phyloP scores from a whole-genome alignment of 2,797 vertebrate genomes.

The Pelobates cultripes region DNA sequence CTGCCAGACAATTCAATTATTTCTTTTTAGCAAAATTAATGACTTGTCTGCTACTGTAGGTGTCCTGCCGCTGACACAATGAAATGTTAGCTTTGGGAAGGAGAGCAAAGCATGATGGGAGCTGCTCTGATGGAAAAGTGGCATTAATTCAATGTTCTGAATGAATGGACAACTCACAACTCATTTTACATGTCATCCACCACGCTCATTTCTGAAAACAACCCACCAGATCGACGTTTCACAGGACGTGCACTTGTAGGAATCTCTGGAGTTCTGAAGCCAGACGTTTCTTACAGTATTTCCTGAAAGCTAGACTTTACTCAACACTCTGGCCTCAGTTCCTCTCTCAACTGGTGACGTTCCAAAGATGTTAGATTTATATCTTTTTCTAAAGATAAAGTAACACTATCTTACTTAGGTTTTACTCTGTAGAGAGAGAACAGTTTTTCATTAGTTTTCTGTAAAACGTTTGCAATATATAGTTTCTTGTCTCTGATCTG shows the following conservation, averaged over 20 bases:
- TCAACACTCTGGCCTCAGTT: constrained; percentile 46
- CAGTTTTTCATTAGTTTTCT: constrained; percentile 57
- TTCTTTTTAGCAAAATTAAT: constrained; percentile 31
- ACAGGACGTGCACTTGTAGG: constrained; percentile 8
- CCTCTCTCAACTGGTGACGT: constrained; percentile 27
- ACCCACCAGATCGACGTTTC: constrained; percentile 22
- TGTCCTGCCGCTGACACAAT: constrained; percentile 17
- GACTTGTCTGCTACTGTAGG: constrained; percentile 43
- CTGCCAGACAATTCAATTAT: constrained; percentile 20
- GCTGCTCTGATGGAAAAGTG: neutral
- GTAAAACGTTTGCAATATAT: constrained; percentile 33
- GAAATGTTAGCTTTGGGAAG: constrained; percentile 14
- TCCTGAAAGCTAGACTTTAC: constrained; percentile 60
- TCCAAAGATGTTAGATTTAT: constrained; percentile 60
- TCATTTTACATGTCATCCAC: neutral
- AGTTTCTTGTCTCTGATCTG: constrained; percentile 2
- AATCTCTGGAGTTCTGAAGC: constrained; percentile 44
- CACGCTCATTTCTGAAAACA: neutral
- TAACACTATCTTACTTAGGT: constrained; percentile 45
- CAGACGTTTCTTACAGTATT: constrained; percentile 58
- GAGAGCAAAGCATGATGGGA: constrained; percentile 9
- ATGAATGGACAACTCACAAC: neutral
- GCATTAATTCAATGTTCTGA: neutral
- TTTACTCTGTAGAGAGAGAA: constrained; percentile 43
- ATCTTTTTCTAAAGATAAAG: constrained; percentile 55